Evolutionary conservation across 1,140 invertebrate species (phyloP).

Genomic region (Drosophila albomicans): DNA sequence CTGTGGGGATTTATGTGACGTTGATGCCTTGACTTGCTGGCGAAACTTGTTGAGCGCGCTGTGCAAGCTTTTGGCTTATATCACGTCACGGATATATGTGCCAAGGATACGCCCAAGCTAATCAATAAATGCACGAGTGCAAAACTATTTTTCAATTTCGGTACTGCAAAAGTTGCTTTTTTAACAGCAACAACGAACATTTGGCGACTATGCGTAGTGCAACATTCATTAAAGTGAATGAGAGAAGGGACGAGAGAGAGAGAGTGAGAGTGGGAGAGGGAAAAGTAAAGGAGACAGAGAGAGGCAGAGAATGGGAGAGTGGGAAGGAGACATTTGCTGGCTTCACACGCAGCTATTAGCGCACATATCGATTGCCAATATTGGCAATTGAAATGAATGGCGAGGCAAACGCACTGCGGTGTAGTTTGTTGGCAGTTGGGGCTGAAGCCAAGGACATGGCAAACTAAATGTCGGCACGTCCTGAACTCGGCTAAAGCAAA

Average conservation of each 20-base stretch:
- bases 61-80: not conserved
- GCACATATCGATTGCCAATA: slow-evolving; percentile 72
- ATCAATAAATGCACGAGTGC: slow-evolving; percentile 61
- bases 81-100: not conserved
- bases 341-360: slow-evolving; percentile 40
- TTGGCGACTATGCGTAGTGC: slow-evolving; percentile 55
- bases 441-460: slow-evolving; percentile 33
- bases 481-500: slow-evolving; percentile 39
- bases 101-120: slow-evolving; percentile 32
- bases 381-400: slow-evolving; percentile 62
- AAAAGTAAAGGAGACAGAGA: not conserved
- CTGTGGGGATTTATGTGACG: slow-evolving; percentile 38
- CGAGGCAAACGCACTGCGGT: slow-evolving; percentile 1
- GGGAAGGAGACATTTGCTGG: not conserved
- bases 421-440: not conserved
- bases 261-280: not conserved
- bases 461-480: slow-evolving; percentile 43
- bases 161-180: slow-evolving; percentile 45
- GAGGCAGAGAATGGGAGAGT: not conserved
- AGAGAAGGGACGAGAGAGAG: slow-evolving; percentile 2
- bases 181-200: slow-evolving; percentile 49
- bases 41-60: slow-evolving; percentile 32
- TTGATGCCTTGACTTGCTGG: slow-evolving; percentile 45
- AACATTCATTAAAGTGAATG: slow-evolving; percentile 72
- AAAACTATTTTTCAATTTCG: slow-evolving; percentile 80